phyloP scores from a whole-genome alignment of 2,888 invertebrate species.

The Itoplectis maculator region DNA sequence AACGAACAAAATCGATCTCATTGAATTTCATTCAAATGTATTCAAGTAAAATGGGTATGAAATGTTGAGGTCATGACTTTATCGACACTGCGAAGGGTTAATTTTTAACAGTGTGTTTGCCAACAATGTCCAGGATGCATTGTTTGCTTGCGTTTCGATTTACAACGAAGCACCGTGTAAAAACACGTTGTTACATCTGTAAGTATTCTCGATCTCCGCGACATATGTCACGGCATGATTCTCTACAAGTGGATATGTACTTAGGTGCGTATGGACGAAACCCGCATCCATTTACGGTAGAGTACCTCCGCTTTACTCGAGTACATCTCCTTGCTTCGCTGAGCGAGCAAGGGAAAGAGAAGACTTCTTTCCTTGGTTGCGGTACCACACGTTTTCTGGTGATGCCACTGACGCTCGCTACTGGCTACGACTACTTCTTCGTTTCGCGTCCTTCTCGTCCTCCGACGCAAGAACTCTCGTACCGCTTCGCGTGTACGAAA shows the following conservation, averaged over 20 bases:
- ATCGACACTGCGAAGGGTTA: too few relatives aligned
- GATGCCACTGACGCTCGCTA: constrained; percentile 30
- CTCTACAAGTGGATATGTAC: not conserved
- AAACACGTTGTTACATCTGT: not conserved
- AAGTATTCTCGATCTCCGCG: not conserved
- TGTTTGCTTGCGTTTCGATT: not conserved
- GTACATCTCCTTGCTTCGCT: constrained; percentile 27
- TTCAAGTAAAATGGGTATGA: too few relatives aligned
- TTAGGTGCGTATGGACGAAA: constrained; percentile 26
- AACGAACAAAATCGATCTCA: too few relatives aligned
- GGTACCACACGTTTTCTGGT: constrained; percentile 49
- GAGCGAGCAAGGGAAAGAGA: too few relatives aligned
- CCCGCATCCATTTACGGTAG: constrained; percentile 34
- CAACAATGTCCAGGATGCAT: not conserved
- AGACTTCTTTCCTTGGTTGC: constrained; percentile 30
- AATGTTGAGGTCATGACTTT: too few relatives aligned
- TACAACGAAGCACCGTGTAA: not conserved
- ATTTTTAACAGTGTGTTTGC: too few relatives aligned
- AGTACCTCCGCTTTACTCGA: constrained; percentile 48
- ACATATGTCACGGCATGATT: not conserved
- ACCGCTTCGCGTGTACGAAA: constrained; percentile 46
- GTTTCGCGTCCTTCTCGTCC: constrained; percentile 51
- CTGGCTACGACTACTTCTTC: constrained; percentile 40
- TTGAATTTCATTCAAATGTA: too few relatives aligned
- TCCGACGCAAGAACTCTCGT: constrained; percentile 53